Evolutionary conservation across 2,888 invertebrate genomes (phyloP), one percentile per base, ranked within the genome.

Genomic region (Mechanitis messenoides): DNA sequence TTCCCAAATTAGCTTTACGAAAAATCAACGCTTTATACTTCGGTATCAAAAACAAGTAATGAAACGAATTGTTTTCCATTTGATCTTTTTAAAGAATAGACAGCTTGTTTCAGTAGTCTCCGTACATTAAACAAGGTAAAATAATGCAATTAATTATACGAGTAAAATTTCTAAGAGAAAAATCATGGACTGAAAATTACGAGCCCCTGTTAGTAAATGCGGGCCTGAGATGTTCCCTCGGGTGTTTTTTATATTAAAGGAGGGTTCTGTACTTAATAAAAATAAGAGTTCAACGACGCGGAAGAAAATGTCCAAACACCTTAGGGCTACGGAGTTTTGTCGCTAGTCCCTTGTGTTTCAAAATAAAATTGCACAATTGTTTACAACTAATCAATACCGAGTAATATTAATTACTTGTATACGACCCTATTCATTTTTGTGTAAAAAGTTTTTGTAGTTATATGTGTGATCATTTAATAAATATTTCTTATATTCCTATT

Each of bases 231-330:
- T 71, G 60, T 54, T 78, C 83, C 84, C 1, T 42, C 71, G 79
- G 81, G 84, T 79, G 74, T 73, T 72, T 73, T 80, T 78, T 84
- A 84, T 87, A 87, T 87, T 87, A 87, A 86, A 84, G 77, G 76
- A 82, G 86, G 87, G 83, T 78, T 74, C 78, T 72, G 64, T 76
- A 78, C 79, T 84, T 86, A 87, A 86, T 85, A 86, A 85, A 85
- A 78, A 76, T 72, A 77, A 78, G 76, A 81, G 78, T 82, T 83
- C 80, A 82, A 67, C 74, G 73, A 71, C 68, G 69, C 75, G 74
- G 70, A 69, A 64, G 69, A 69, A 69, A 70, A 72, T 69, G 72
- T 72, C 74, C 77, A 84, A 83, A 85, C 80, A 83, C 83, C 83
- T 85, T 67, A 69, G 4, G 83, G 84, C 79, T 69, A 73, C 54